Percentiles rank a stretch among this genome's conserved stretches.
Conservation (phyloP, 2,113 vertebrate genomes). For the Callocephalon fimbriatum region DNA sequence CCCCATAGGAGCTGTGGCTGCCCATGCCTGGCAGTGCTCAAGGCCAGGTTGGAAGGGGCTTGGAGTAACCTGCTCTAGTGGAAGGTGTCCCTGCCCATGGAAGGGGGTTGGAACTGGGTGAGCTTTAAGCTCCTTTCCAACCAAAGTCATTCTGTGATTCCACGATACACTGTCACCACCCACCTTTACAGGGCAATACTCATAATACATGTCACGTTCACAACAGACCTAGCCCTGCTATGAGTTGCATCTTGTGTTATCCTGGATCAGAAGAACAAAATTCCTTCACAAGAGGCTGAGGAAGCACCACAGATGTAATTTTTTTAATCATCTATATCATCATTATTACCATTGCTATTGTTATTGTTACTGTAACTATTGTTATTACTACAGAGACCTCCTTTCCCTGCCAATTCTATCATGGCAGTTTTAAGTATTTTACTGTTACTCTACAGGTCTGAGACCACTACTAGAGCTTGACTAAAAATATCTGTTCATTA, state of each 20-base stretch:
- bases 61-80: too few relatives aligned
- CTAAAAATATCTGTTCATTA: neutral
- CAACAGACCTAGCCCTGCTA: neutral
- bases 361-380: neutral
- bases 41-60: too few relatives aligned
- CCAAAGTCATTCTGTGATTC: neutral
- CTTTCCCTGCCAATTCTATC: neutral
- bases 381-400: neutral
- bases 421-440: neutral
- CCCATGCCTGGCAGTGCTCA: neutral
- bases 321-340: neutral
- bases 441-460: neutral
- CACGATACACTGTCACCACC: rapidly evolving
- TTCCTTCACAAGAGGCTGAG: neutral
- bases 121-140: neutral
- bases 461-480: neutral
- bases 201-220: rapidly evolving
- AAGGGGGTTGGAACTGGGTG: neutral
- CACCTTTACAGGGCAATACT: too few relatives aligned
- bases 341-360: neutral
- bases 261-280: neutral
- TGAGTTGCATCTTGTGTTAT: rapidly evolving
- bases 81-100: too few relatives aligned
- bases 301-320: neutral
- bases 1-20: neutral